Percentiles rank a stretch among this genome's conserved stretches.
phyloP scores from a whole-genome alignment of 2,797 vertebrate species.

The Rhinophrynus dorsalis region DNA sequence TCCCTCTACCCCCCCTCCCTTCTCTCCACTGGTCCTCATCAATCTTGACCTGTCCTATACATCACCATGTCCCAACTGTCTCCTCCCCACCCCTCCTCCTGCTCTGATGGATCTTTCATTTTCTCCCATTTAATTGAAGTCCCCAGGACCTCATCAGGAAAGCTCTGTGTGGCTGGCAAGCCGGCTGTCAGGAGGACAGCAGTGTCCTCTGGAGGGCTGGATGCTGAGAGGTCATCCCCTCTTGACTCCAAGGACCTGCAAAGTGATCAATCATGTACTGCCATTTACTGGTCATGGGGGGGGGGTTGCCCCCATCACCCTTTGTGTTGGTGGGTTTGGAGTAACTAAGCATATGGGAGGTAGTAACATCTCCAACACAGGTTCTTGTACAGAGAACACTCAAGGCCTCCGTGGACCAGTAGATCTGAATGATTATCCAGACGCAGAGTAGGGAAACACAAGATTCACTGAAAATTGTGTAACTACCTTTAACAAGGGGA shows the following conservation, averaged over 20 bases:
- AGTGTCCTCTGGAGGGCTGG: conserved; percentile 35
- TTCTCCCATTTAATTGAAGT: conserved; percentile 34
- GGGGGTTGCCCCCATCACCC: neutral
- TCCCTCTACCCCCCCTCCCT: conserved; percentile 22
- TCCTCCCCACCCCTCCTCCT: conserved; percentile 17
- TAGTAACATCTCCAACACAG: conserved; percentile 6
- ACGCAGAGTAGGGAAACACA: too few species aligned
- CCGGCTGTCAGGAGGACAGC: conserved; percentile 24
- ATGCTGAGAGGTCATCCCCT: conserved; percentile 39
- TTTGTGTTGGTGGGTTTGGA: conserved; percentile 26
- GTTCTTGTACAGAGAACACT: neutral
- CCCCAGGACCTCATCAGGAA: conserved; percentile 27
- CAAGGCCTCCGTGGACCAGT: too few species aligned
- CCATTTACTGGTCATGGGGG: conserved; percentile 26
- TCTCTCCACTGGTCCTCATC: conserved; percentile 20
- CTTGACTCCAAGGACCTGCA: conserved; percentile 27
- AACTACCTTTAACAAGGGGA: too few species aligned
- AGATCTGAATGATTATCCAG: too few species aligned
- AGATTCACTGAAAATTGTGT: too few species aligned
- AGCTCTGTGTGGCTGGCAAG: conserved; percentile 36
- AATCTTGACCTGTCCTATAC: conserved; percentile 40
- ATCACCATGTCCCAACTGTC: conserved; percentile 24
- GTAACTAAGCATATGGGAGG: conserved; percentile 30
- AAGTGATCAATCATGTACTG: conserved; percentile 39
- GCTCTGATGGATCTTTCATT: conserved; percentile 43